Conservation (phyloP, 2,113 vertebrate species). For the Carassius auratus region DNA sequence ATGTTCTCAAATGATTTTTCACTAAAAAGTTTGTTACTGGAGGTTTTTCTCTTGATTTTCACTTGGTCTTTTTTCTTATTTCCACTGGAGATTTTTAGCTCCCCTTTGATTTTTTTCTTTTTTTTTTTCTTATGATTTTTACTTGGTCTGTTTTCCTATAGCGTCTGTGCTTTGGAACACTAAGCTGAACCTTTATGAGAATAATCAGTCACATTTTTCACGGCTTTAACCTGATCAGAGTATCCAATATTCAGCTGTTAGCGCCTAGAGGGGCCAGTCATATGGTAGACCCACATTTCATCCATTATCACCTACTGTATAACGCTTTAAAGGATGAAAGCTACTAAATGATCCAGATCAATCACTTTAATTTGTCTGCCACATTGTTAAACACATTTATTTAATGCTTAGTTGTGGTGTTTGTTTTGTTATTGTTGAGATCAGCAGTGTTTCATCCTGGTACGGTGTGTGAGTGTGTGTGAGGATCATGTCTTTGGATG, state of each 20-base stretch:
- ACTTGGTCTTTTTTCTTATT: too few relatives aligned
- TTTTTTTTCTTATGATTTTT: not conserved
- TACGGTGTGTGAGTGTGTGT: not conserved
- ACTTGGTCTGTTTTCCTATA: not conserved
- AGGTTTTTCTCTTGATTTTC: too few relatives aligned
- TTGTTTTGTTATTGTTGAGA: constrained; percentile 18
- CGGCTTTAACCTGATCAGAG: constrained; percentile 30
- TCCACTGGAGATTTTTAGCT: too few relatives aligned
- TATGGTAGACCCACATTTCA: constrained; percentile 11
- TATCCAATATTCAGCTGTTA: constrained; percentile 10
- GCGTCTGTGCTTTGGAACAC: not conserved
- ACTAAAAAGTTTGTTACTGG: too few relatives aligned
- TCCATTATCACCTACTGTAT: constrained; percentile 1
- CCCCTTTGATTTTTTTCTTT: not conserved
- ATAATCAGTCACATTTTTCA: constrained; percentile 40
- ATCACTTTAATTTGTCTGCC: constrained; percentile 47
- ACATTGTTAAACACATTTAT: constrained; percentile 38
- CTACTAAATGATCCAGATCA: constrained; percentile 41
- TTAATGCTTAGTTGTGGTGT: not conserved
- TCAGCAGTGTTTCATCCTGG: not conserved
- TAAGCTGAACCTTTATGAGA: constrained; percentile 28
- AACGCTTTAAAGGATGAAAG: constrained; percentile 13
- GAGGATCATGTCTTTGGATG: constrained; percentile 13
- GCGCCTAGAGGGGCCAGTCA: not conserved
- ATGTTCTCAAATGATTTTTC: too few relatives aligned